phyloP scores from a whole-genome alignment of 2,113 vertebrate species.

The Drymodes brunneopygia region DNA sequence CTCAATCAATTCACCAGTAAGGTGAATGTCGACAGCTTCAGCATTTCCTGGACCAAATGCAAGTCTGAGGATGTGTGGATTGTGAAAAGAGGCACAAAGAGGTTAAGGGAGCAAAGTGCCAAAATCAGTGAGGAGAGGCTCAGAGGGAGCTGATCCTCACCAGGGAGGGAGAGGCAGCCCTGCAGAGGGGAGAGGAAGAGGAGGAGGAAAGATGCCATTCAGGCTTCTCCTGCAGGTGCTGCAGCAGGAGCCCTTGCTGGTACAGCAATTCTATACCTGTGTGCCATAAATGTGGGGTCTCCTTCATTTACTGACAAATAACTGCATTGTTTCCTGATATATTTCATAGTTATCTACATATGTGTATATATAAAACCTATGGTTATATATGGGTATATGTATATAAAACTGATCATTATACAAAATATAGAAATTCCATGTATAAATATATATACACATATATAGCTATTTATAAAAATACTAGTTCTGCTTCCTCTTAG shows the following conservation, averaged over 20 bases:
- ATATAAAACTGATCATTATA: neutral
- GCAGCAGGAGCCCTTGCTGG: neutral
- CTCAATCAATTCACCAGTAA: neutral
- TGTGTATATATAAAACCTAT: too few relatives aligned
- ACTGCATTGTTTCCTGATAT: neutral
- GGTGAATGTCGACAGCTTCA: neutral
- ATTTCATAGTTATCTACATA: neutral
- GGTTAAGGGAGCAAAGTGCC: neutral
- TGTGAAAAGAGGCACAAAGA: neutral
- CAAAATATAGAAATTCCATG: neutral
- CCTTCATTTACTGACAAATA: neutral
- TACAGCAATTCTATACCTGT: accelerated
- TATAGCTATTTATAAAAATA: neutral
- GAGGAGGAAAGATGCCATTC: neutral
- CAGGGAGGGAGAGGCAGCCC: neutral
- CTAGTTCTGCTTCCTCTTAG: neutral
- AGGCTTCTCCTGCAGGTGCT: too few relatives aligned
- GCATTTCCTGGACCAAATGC: neutral
- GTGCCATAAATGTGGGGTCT: neutral
- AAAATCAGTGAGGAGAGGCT: neutral
- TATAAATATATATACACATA: neutral
- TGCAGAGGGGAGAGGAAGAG: neutral
- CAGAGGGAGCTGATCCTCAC: neutral
- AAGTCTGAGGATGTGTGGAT: neutral
- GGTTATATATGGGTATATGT: accelerated